Evolutionary conservation across 1,140 invertebrate species (phyloP).

Genomic region (Plutomurus gul): DNA sequence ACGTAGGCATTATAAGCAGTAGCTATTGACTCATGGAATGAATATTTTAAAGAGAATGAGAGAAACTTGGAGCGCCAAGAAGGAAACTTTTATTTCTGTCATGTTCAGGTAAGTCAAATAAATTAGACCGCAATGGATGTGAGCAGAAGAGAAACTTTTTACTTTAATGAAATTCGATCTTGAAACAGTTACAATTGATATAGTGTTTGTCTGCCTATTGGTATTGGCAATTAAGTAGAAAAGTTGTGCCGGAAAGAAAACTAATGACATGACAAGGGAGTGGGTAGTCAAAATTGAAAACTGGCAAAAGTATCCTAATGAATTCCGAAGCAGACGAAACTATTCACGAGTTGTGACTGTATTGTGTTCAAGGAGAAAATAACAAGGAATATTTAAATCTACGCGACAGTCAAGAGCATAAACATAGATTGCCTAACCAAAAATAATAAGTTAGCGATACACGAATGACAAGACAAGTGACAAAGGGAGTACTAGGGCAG

Average conservation of each 20-base stretch:
- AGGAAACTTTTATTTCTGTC: too few relatives aligned
- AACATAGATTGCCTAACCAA: background rate
- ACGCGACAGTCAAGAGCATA: background rate
- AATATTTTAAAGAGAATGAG: background rate
- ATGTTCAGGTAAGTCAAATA: background rate
- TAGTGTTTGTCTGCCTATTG: background rate
- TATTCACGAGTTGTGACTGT: background rate
- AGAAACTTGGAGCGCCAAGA: too few relatives aligned
- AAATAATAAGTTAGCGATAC: slow-evolving; percentile 15
- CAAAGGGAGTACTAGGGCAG: background rate
- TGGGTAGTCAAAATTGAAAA: background rate
- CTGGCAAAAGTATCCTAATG: slow-evolving; percentile 2
- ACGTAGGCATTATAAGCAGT: too few relatives aligned
- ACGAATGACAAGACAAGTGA: slow-evolving; percentile 6
- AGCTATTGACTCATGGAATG: background rate
- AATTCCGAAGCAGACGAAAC: background rate
- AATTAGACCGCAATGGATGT: too few relatives aligned
- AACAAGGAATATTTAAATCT: background rate
- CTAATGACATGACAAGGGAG: background rate
- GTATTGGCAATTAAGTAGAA: slow-evolving; percentile 4
- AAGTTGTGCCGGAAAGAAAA: background rate
- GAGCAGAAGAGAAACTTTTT: background rate
- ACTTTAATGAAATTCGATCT: slow-evolving; percentile 18
- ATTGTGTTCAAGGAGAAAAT: background rate
- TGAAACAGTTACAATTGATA: background rate